Evolutionary conservation across 1,140 invertebrate species (phyloP).

Genomic region (Meloidogyne exigua): DNA sequence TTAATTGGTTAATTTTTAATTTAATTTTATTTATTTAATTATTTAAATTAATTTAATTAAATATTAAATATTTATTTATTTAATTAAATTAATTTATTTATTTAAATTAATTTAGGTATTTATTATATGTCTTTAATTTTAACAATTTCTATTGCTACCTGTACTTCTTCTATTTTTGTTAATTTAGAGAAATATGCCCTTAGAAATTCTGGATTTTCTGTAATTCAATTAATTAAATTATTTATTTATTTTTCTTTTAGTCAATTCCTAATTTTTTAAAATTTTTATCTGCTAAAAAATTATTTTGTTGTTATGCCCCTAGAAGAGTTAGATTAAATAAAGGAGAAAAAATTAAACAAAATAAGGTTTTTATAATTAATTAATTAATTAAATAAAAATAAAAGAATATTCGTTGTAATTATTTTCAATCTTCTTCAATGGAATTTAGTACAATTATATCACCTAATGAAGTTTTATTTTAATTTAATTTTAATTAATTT

Average conservation of each 20-base stretch:
- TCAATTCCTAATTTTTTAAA: slow-evolving; percentile 54
- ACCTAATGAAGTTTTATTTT: slow-evolving; percentile 53
- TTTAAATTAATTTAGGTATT: slow-evolving; percentile 37
- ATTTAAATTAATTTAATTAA: not conserved
- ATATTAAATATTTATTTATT: too few relatives aligned
- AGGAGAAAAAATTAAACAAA: slow-evolving; percentile 46
- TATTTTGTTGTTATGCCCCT: slow-evolving; percentile 61
- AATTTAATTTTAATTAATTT: slow-evolving; percentile 10
- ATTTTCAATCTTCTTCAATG: slow-evolving; percentile 48
- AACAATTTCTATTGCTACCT: slow-evolving; percentile 58
- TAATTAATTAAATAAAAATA: not conserved
- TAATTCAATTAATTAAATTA: slow-evolving; percentile 13
- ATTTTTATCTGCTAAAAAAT: slow-evolving; percentile 58
- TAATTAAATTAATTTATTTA: slow-evolving; percentile 8
- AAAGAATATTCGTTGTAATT: slow-evolving; percentile 19
- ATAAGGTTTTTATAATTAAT: slow-evolving; percentile 50
- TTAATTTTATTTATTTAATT: not conserved
- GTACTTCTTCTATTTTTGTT: slow-evolving; percentile 61
- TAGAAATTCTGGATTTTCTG: slow-evolving; percentile 52
- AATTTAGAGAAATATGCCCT: slow-evolving; percentile 61
- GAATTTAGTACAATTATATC: slow-evolving; percentile 59
- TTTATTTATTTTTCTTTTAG: slow-evolving; percentile 43
- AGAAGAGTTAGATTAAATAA: slow-evolving; percentile 53
- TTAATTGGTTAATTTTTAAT: slow-evolving; percentile 55
- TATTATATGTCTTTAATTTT: slow-evolving; percentile 63